phyloP scores from a whole-genome alignment of 1,140 invertebrate genomes.

The Ladona fulva region DNA sequence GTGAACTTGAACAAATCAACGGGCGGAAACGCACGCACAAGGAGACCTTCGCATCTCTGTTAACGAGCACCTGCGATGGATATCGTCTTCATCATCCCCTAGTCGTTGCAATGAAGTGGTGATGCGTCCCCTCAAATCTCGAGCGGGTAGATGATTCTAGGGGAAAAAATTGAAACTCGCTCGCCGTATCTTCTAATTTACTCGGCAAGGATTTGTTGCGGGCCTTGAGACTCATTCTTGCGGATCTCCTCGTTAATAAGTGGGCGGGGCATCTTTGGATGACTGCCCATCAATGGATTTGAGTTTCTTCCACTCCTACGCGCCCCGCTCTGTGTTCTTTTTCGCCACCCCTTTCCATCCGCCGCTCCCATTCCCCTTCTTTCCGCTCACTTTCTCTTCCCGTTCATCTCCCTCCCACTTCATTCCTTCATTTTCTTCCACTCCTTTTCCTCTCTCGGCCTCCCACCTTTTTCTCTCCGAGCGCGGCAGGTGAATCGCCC shows the following conservation, averaged over 20 bases:
- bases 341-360: not conserved
- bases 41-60: no score
- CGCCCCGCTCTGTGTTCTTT: no score
- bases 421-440: no score
- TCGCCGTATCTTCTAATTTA: not conserved
- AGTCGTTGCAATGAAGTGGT: no score
- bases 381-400: not conserved
- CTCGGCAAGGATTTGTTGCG: not conserved
- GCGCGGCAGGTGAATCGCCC: not conserved
- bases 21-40: no score
- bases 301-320: not conserved
- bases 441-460: no score
- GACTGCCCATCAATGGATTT: not conserved
- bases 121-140: no score
- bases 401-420: no score
- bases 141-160: no score
- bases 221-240: not conserved
- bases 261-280: not conserved
- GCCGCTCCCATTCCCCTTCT: not conserved
- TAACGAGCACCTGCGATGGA: no score
- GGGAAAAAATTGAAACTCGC: not conserved
- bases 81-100: no score
- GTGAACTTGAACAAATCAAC: no score
- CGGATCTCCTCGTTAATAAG: conserved; percentile 4
- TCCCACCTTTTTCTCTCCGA: not conserved